Percentiles rank a stretch among this genome's conserved stretches.
These are phyloP conservation scores for Camponotus fellah DNA, from an alignment of 2,888 invertebrate genomes.

Conservation along the genomic window DNA sequence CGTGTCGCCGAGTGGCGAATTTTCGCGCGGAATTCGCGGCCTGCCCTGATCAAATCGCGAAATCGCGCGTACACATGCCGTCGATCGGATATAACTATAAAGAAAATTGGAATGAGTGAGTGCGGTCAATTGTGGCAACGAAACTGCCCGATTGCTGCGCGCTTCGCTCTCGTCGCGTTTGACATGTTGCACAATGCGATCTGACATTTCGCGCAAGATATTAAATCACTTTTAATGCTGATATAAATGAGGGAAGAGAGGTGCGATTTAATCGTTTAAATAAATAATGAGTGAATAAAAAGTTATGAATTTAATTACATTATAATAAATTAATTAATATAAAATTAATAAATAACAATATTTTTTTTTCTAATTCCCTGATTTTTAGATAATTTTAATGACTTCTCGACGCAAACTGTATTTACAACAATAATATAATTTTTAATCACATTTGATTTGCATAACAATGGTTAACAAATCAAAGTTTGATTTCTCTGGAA, in stretches of 20 bases:
- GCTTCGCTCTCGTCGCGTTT: slow-evolving; percentile 21
- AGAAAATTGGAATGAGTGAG: slow-evolving; percentile 52
- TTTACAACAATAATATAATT: background rate
- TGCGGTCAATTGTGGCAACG: slow-evolving; percentile 41
- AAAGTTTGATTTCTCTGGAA: background rate
- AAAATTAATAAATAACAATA: background rate
- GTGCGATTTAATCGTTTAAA: background rate
- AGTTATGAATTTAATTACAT: background rate
- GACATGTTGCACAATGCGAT: background rate
- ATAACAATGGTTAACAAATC: background rate
- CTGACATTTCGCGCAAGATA: slow-evolving; percentile 11
- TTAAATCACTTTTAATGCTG: background rate
- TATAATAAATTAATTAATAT: background rate
- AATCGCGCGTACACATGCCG: slow-evolving; percentile 23
- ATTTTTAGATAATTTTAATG: background rate
- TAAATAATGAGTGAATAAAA: background rate
- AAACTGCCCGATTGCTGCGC: slow-evolving; percentile 23
- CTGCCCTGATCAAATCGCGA: slow-evolving; percentile 33
- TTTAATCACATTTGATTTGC: background rate
- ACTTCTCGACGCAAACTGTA: background rate
- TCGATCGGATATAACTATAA: slow-evolving; percentile 36
- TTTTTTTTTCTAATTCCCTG: background rate
- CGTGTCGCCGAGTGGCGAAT: slow-evolving; percentile 14
- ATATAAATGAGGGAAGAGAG: background rate
- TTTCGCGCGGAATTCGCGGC: slow-evolving; percentile 36